Conservation (phyloP, 2,797 vertebrate species). For the Peromyscus eremicus region DNA sequence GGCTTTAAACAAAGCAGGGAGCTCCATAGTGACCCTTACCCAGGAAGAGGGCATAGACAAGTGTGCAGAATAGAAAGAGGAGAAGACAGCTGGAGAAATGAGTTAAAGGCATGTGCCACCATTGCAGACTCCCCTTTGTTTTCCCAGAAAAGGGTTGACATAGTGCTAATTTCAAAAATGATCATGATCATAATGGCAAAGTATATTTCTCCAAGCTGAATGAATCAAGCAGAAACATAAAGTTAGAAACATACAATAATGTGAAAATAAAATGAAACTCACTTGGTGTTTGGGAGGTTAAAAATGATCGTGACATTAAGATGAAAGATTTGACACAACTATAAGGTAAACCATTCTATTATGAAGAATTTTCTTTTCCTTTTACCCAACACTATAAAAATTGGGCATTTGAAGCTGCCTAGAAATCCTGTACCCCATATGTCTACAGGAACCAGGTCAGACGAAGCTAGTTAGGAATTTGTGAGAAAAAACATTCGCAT, state of each 20-base stretch:
- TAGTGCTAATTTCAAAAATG: neutral
- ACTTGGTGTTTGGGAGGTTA: neutral
- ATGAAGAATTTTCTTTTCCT: too few relatives aligned
- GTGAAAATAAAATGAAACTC: neutral
- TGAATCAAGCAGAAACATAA: constrained; percentile 1
- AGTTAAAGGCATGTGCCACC: neutral
- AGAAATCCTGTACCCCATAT: neutral
- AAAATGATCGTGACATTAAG: constrained; percentile 12
- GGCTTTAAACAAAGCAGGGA: neutral
- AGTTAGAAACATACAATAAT: neutral
- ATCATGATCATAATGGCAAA: neutral
- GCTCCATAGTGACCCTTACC: neutral
- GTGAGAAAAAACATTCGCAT: neutral
- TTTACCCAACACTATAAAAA: neutral
- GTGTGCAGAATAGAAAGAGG: neutral
- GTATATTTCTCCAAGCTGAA: neutral
- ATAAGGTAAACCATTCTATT: neutral
- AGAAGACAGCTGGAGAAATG: neutral
- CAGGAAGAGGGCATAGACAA: neutral
- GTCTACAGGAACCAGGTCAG: neutral
- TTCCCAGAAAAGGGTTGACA: constrained; percentile 27
- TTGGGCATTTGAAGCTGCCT: neutral
- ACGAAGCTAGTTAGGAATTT: neutral
- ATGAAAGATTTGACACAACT: neutral
- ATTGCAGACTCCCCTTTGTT: neutral